phyloP scores from a whole-genome alignment of 2,888 invertebrate species.

The Hypena proboscidalis region DNA sequence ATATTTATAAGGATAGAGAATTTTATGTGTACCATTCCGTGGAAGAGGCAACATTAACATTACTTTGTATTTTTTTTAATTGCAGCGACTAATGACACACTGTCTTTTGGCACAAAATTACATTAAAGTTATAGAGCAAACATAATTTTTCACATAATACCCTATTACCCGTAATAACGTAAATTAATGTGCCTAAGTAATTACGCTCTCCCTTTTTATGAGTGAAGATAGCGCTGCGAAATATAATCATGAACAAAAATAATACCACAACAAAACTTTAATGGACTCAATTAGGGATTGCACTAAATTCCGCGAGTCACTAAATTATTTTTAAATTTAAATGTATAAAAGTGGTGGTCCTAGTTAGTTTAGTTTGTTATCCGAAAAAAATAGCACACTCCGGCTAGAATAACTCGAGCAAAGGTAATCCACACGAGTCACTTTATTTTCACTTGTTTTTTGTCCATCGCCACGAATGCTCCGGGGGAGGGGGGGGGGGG shows the following conservation, averaged over 20 bases:
- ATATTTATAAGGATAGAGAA: too few relatives aligned
- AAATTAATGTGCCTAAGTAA: slow-evolving; percentile 43
- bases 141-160: slow-evolving; percentile 43
- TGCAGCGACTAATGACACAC: too few relatives aligned
- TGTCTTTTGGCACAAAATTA: too few relatives aligned
- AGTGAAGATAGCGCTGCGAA: slow-evolving; percentile 42
- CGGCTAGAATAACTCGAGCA: slow-evolving; percentile 62
- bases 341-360: slow-evolving; percentile 53
- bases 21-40: too few relatives aligned
- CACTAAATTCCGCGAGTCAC: slow-evolving; percentile 46
- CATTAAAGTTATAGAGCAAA: slow-evolving; percentile 35
- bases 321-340: slow-evolving; percentile 63
- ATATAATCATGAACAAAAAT: slow-evolving; percentile 55
- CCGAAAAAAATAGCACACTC: slow-evolving; percentile 53
- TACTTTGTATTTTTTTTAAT: too few relatives aligned
- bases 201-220: slow-evolving; percentile 43
- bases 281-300: slow-evolving; percentile 60
- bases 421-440: slow-evolving; percentile 76
- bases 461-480: slow-evolving; percentile 71
- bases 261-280: slow-evolving; percentile 53
- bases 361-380: slow-evolving; percentile 65
- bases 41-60: too few relatives aligned
- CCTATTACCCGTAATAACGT: slow-evolving; percentile 41
- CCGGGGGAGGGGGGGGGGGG: slow-evolving; percentile 64
- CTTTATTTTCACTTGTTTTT: slow-evolving; percentile 79